Percentiles rank a stretch among this genome's conserved stretches.
phyloP scores from a whole-genome alignment of 2,113 vertebrate species.

The Rhea pennata region DNA sequence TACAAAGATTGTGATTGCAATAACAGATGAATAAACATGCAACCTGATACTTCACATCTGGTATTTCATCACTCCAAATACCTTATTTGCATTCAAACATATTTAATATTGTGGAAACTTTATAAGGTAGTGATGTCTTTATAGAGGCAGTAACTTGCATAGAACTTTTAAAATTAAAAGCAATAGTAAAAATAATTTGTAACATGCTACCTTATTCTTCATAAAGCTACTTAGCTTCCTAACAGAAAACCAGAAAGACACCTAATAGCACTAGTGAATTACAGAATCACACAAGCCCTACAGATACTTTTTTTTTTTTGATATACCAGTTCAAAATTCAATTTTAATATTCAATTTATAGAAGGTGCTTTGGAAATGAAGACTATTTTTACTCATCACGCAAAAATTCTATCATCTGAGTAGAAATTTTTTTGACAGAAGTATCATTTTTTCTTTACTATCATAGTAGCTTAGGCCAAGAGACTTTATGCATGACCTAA shows the following conservation, averaged over 20 bases:
- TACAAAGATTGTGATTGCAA: constrained; percentile 60
- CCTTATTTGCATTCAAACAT: constrained; percentile 65
- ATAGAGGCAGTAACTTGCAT: constrained; percentile 51
- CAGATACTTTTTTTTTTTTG: not conserved
- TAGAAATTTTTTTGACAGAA: constrained; percentile 3
- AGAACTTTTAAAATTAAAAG: constrained; percentile 70
- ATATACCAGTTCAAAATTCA: not conserved
- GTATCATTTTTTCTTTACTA: constrained; percentile 2
- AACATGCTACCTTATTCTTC: constrained; percentile 45
- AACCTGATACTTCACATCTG: constrained; percentile 82
- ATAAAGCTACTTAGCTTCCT: constrained; percentile 53
- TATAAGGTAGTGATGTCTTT: constrained; percentile 70
- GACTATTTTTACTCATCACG: not conserved
- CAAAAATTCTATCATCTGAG: constrained; percentile 33
- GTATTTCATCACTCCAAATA: constrained; percentile 68
- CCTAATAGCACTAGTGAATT: not conserved
- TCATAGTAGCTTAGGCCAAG: not conserved
- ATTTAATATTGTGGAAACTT: constrained; percentile 69
- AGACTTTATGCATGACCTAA: not conserved
- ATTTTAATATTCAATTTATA: constrained; percentile 14
- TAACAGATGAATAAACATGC: constrained; percentile 81
- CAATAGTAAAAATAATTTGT: constrained; percentile 56
- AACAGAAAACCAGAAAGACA: not conserved
- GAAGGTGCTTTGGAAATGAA: constrained; percentile 35
- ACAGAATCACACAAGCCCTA: not conserved